Evolutionary conservation across 2,888 invertebrate species (phyloP).

Genomic region (Sphaerophoria taeniata): DNA sequence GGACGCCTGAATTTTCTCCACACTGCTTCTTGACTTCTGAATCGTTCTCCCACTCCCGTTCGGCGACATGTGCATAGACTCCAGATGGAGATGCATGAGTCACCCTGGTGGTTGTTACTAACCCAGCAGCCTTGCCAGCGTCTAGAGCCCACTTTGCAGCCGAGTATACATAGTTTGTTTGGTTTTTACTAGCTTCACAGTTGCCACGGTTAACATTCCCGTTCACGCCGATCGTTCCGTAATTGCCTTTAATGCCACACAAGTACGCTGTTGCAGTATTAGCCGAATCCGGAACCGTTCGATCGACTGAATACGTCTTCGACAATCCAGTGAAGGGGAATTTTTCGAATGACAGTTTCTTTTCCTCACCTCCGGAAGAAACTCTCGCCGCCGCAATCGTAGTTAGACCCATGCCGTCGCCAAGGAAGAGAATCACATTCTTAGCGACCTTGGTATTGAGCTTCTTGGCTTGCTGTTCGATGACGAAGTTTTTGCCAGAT

Average conservation of each 20-base stretch:
- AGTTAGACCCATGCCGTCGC: constrained; percentile 94
- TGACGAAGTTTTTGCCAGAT: constrained; percentile 77
- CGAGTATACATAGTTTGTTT: constrained; percentile 86
- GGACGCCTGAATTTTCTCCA: constrained; percentile 83
- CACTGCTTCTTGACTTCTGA: constrained; percentile 83
- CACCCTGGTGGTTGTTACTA: constrained; percentile 91
- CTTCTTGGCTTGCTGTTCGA: constrained; percentile 77
- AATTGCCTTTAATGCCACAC: constrained; percentile 90
- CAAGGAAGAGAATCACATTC: constrained; percentile 93
- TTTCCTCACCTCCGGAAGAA: constrained; percentile 90
- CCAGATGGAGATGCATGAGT: constrained; percentile 92
- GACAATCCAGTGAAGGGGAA: constrained; percentile 90
- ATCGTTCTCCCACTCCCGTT: constrained; percentile 90
- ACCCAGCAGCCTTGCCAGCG: constrained; percentile 86
- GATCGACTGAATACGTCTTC: constrained; percentile 89
- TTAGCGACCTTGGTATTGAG: constrained; percentile 85
- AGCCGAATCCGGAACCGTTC: constrained; percentile 92
- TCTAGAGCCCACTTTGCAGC: constrained; percentile 89
- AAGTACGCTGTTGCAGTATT: constrained; percentile 92
- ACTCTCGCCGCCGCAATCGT: constrained; percentile 91
- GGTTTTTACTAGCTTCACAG: constrained; percentile 85
- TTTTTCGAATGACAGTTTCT: constrained; percentile 88
- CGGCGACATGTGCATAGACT: constrained; percentile 86
- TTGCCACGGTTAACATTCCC: constrained; percentile 86
- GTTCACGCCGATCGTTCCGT: constrained; percentile 90